Evolutionary conservation across 2,113 vertebrate species (phyloP).

Genomic region (Petrocephalus microphthalmus): DNA sequence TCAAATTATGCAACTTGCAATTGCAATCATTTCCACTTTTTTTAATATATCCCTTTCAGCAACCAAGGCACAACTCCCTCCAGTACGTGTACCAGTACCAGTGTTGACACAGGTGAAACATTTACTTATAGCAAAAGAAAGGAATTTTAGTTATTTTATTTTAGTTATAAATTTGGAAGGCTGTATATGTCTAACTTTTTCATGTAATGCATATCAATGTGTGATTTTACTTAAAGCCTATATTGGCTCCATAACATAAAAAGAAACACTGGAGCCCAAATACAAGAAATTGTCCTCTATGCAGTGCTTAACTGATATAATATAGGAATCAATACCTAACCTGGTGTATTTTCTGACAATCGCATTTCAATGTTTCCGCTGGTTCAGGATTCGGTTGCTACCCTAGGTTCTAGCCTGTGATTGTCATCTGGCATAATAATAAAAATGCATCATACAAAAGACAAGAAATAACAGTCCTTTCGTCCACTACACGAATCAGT

Average conservation of each 20-base stretch:
- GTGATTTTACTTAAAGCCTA: background rate
- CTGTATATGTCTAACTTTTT: background rate
- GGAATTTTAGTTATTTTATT: background rate
- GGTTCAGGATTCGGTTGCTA: background rate
- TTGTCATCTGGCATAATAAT: background rate
- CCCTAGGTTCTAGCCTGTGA: background rate
- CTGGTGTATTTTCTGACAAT: background rate
- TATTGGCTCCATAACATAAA: background rate
- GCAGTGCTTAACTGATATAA: background rate
- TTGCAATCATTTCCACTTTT: too few relatives aligned
- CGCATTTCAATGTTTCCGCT: background rate
- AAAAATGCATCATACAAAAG: background rate
- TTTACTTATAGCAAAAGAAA: too few relatives aligned
- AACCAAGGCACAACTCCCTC: too few relatives aligned
- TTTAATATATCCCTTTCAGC: too few relatives aligned
- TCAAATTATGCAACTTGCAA: too few relatives aligned
- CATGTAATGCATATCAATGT: background rate
- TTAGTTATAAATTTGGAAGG: background rate
- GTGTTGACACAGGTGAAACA: too few relatives aligned
- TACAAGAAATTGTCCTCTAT: background rate
- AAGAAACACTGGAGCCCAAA: background rate
- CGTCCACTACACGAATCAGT: background rate
- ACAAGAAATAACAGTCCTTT: background rate
- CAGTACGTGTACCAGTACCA: too few relatives aligned
- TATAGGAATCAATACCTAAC: background rate